Evolutionary conservation across 2,113 vertebrate genomes (phyloP), one percentile per base, ranked within the genome.

Genomic region (Misgurnus mizolepis): DNA sequence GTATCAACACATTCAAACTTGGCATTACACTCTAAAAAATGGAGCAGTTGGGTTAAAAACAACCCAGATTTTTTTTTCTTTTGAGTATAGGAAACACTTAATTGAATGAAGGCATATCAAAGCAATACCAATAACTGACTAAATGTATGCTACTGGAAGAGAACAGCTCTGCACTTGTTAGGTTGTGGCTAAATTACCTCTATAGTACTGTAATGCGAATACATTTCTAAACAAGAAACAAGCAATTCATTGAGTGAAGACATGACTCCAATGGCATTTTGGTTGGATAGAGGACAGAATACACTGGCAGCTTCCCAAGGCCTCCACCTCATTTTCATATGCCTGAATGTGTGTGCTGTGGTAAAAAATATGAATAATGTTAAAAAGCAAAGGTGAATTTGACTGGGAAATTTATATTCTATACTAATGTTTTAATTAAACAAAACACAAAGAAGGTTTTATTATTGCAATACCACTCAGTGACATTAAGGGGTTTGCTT

Each of bases 121-220:
- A 14, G 50, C 50, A 53, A 53, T 18, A 58, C 5, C 7, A 58
- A 17, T 58, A n/a, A 18, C 7, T 18, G 45, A 47, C 7, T 3
- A 18, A 15, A n/a, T 56, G 14, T n/a, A n/a, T n/a, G 1, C 53
- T n/a, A 58, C 55, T 7, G 55, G 6, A 58, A 58, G 17, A 68
- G 70, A 86, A 90, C 86, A 87, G 88, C 80, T 41, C 18, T 3
- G 67, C 68, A 8, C 58, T 87, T 89, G 85, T 79, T 50, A 68
- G 85, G 84, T 56, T 3, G 67, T 17, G 60, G 55, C 58, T 62
- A 69, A 83, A 78, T 77, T 80, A 76, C 80, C 82, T 80, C 86
- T 83, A 78, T 50, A 10, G 56, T 56, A 71, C 55, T 73, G 15
- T 49, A 65, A 11, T n/a, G 67, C 43, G 39, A 71, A 71, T 77